These are phyloP conservation scores for Girardinus metallicus DNA, from an alignment of 2,797 vertebrate genomes.

Conservation along the genomic window DNA sequence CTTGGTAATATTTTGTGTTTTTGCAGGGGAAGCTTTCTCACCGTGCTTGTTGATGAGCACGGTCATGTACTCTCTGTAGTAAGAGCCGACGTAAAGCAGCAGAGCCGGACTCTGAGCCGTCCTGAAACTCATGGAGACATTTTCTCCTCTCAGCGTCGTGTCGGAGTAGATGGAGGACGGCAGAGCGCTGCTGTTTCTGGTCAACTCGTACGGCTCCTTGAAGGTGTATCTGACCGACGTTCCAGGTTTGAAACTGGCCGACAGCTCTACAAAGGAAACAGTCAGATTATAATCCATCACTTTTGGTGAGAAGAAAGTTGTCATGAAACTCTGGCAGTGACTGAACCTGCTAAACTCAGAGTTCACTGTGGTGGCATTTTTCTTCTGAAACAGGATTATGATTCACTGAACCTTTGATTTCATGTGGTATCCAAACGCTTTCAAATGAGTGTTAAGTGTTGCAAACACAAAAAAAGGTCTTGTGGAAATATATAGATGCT, in stretches of 20 bases:
- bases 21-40: slow-evolving; percentile 58
- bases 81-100: slow-evolving; percentile 86
- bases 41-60: slow-evolving; percentile 89
- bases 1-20: too few species aligned
- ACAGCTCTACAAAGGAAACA: slow-evolving; percentile 68
- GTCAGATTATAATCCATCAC: neutral
- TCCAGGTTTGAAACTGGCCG: slow-evolving; percentile 86
- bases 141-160: slow-evolving; percentile 83
- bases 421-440: slow-evolving; percentile 4
- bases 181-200: slow-evolving; percentile 79
- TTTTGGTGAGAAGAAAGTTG: neutral
- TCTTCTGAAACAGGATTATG: slow-evolving; percentile 11
- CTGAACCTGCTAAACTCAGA: slow-evolving; percentile 11
- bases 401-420: slow-evolving; percentile 22
- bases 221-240: slow-evolving; percentile 88
- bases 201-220: slow-evolving; percentile 85
- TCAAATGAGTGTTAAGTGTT: slow-evolving; percentile 33
- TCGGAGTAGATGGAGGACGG: slow-evolving; percentile 88
- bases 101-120: slow-evolving; percentile 85
- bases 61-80: slow-evolving; percentile 88
- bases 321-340: slow-evolving; percentile 13
- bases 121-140: slow-evolving; percentile 86
- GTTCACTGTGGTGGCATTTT: slow-evolving; percentile 3
- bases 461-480: slow-evolving; percentile 4
- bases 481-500: slow-evolving; percentile 9